A percentile compares a stretch with the other conserved stretches of the same genome.
phyloP scores from a whole-genome alignment of 2,888 invertebrate species.

The Drosophila kanekoi region DNA sequence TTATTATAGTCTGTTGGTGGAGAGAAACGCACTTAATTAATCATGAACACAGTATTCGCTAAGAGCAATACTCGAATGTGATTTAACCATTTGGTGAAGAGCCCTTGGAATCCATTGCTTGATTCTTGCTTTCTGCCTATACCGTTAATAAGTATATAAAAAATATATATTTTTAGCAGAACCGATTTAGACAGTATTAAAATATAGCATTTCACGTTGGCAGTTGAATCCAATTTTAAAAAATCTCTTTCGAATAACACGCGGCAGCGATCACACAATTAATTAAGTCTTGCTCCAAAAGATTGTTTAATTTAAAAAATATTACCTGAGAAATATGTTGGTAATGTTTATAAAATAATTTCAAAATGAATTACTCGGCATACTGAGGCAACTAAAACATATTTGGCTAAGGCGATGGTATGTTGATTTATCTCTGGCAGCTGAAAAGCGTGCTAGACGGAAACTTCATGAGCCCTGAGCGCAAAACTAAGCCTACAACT shows the following conservation, averaged over 20 bases:
- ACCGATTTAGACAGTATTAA: background rate
- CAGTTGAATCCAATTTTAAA: conserved; percentile 10
- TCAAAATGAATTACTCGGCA: background rate
- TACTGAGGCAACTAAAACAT: background rate
- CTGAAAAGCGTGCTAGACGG: background rate
- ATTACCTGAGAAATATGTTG: conserved; percentile 1
- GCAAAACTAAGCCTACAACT: too few relatives aligned
- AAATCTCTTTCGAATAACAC: background rate
- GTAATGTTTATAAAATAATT: conserved; percentile 6
- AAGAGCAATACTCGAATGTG: background rate
- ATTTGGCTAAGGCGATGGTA: background rate
- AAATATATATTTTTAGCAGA: conserved; percentile 4
- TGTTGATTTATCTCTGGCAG: background rate
- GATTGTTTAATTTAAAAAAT: conserved; percentile 8
- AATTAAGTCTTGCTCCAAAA: conserved; percentile 5
- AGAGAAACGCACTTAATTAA: background rate
- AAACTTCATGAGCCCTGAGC: background rate
- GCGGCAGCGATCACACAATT: background rate
- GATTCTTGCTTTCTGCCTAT: background rate
- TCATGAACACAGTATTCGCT: background rate
- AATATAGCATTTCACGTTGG: conserved; percentile 5
- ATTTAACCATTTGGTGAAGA: background rate
- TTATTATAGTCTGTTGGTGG: background rate
- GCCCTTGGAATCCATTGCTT: background rate
- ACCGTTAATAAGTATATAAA: background rate